Evolutionary conservation across 2,797 vertebrate genomes (phyloP).

Genomic region (Tiaroga cobitis): DNA sequence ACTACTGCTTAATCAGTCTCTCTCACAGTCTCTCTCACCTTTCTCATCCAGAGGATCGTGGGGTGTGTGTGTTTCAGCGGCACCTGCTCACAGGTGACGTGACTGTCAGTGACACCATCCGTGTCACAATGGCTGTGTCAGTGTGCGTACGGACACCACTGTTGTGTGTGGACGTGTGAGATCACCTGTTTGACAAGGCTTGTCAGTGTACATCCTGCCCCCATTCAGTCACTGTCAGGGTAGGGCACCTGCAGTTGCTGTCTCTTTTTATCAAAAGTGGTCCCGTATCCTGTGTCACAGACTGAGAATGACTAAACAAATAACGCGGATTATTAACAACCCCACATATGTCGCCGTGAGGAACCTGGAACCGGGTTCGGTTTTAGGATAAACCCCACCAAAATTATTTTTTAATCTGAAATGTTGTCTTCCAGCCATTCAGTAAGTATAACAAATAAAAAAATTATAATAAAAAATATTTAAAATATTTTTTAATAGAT

Average conservation of each 20-base stretch:
- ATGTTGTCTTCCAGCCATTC: neutral
- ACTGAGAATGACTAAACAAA: slow-evolving; percentile 71
- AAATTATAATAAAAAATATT: neutral
- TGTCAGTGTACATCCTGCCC: slow-evolving; percentile 81
- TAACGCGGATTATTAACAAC: slow-evolving; percentile 76
- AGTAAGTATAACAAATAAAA: neutral
- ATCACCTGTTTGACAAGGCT: slow-evolving; percentile 59
- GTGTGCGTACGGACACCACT: slow-evolving; percentile 50
- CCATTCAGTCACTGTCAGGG: slow-evolving; percentile 82
- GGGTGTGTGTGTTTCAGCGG: slow-evolving; percentile 53
- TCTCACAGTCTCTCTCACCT: slow-evolving; percentile 54
- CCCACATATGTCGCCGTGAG: slow-evolving; percentile 63
- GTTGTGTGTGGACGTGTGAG: slow-evolving; percentile 51
- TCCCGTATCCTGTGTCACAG: slow-evolving; percentile 76
- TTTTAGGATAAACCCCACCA: neutral
- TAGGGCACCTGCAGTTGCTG: slow-evolving; percentile 69
- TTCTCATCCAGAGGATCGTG: slow-evolving; percentile 39
- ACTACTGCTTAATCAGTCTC: slow-evolving; percentile 40
- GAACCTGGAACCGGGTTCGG: neutral
- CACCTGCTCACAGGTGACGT: slow-evolving; percentile 68
- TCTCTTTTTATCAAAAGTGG: slow-evolving; percentile 76
- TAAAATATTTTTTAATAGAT: neutral
- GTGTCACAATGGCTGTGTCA: slow-evolving; percentile 66
- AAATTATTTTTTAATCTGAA: neutral
- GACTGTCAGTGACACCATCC: slow-evolving; percentile 68